A percentile compares a stretch with the other conserved stretches of the same genome.
Conservation (phyloP, 1,140 invertebrate genomes). For the Drosophila ironensis region DNA sequence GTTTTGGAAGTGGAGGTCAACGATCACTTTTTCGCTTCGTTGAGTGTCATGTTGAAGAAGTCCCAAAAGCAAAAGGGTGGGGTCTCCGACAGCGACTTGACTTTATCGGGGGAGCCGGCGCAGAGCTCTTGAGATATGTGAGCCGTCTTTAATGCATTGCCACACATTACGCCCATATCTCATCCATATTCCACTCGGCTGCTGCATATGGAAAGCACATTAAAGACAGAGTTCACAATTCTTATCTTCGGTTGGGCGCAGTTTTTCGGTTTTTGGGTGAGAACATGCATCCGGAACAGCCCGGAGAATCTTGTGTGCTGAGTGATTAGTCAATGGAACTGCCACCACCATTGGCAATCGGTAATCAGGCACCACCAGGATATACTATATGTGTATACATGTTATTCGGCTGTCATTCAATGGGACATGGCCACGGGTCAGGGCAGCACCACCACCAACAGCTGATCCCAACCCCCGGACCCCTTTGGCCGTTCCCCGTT, state of each 20-base stretch:
- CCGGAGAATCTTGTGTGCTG: background rate
- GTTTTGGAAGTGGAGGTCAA: conserved; percentile 10
- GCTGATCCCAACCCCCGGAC: conserved; percentile 13
- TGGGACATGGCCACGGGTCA: too few relatives aligned
- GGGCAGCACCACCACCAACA: conserved; percentile 25
- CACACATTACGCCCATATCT: conserved; percentile 9
- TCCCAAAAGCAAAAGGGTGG: conserved; percentile 4
- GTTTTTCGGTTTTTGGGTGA: background rate
- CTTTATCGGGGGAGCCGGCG: conserved; percentile 18
- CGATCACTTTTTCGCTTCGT: background rate
- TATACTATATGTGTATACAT: background rate
- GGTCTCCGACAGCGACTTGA: background rate
- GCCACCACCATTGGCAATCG: background rate
- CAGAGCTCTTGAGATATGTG: conserved; percentile 17
- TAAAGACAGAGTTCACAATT: background rate
- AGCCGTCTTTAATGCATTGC: conserved; percentile 9
- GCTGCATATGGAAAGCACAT: conserved; percentile 19
- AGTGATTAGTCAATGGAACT: conserved; percentile 11
- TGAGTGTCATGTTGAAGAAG: conserved; percentile 27
- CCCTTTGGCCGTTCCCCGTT: too few relatives aligned
- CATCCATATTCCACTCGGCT: background rate
- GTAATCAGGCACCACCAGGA: background rate
- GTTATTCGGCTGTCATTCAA: too few relatives aligned
- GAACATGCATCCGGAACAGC: background rate
- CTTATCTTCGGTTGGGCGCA: conserved; percentile 18